phyloP scores from a whole-genome alignment of 2,797 vertebrate species.

The Poeciliopsis turneri region DNA sequence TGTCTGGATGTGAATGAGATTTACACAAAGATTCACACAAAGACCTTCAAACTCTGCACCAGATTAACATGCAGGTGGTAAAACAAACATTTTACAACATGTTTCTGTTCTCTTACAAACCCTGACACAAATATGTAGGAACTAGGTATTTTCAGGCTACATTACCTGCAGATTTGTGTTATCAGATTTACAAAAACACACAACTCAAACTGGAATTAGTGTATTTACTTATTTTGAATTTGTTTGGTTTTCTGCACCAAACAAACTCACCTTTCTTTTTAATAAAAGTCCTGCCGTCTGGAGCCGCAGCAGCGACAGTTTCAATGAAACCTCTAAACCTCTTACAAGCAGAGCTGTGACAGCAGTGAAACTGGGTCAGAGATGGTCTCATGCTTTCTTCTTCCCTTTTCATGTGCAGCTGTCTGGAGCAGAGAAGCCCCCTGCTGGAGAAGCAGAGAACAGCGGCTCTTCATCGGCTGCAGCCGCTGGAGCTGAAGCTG shows the following conservation, averaged over 20 bases:
- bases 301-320: background rate
- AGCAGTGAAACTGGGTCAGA: conserved; percentile 18
- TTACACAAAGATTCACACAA: background rate
- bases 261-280: background rate
- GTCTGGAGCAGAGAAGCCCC: conserved; percentile 73
- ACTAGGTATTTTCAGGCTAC: background rate
- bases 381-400: background rate
- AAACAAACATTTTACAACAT: conserved; percentile 8
- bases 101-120: background rate
- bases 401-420: conserved; percentile 49
- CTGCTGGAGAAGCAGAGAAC: conserved; percentile 78
- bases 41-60: background rate
- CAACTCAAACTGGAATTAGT: background rate
- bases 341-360: background rate
- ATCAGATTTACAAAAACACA: background rate
- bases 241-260: background rate
- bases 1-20: background rate
- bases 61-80: background rate
- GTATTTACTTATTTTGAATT: background rate
- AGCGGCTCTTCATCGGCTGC: conserved; percentile 52
- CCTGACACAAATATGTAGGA: background rate
- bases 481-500: conserved; percentile 63
- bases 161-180: background rate
- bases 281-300: background rate
- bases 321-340: background rate